These are phyloP conservation scores for Mycetomoellerius zeteki DNA, from an alignment of 1,140 invertebrate genomes.

Conservation along the genomic window DNA sequence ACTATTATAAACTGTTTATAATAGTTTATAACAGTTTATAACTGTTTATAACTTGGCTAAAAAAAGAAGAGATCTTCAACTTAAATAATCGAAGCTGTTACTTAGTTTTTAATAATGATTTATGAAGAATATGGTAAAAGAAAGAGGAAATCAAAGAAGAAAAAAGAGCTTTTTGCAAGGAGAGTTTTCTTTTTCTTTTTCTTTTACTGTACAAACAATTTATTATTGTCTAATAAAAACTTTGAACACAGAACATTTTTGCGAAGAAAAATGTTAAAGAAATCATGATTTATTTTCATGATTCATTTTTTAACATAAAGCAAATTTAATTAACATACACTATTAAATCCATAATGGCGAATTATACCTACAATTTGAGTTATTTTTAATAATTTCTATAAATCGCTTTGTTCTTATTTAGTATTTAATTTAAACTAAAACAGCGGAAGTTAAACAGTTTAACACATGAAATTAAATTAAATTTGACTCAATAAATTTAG, in stretches of 20 bases:
- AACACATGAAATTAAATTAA: too few species aligned
- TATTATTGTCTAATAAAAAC: not conserved
- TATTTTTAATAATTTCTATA: too few species aligned
- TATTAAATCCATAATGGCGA: not conserved
- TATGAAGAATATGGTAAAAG: not conserved
- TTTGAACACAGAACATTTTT: not conserved
- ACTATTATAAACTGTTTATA: not conserved
- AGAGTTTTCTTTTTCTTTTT: not conserved
- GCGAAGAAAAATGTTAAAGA: not conserved
- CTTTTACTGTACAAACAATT: not conserved
- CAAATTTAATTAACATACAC: not conserved
- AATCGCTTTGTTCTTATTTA: too few species aligned
- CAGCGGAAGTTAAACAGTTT: too few species aligned
- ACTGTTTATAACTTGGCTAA: not conserved
- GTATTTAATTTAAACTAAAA: too few species aligned
- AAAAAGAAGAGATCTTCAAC: not conserved
- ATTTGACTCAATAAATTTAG: too few species aligned
- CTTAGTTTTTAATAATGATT: conserved; percentile 9
- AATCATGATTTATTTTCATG: not conserved
- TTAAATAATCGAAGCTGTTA: not conserved
- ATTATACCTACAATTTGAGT: not conserved
- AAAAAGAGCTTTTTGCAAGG: not conserved
- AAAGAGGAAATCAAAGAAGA: not conserved
- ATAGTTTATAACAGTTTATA: too few species aligned
- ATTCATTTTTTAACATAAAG: not conserved